phyloP scores from a whole-genome alignment of 2,888 invertebrate species.

The Apamea epomidion region DNA sequence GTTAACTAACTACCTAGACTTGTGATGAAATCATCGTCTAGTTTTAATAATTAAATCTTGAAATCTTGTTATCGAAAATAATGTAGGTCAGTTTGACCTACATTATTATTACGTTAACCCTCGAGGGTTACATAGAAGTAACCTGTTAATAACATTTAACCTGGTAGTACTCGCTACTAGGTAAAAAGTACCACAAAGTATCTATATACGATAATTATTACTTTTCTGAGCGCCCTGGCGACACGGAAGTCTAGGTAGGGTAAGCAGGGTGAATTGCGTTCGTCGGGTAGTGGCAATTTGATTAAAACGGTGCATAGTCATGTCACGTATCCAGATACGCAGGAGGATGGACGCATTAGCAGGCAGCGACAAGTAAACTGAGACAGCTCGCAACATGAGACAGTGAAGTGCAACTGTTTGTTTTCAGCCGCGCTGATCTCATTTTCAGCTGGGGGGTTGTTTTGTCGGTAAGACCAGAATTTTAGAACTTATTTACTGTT shows the following conservation, averaged over 20 bases:
- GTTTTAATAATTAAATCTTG: background rate
- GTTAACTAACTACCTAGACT: background rate
- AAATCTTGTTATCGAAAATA: background rate
- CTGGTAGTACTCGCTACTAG: background rate
- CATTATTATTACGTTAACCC: background rate
- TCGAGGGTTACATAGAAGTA: background rate
- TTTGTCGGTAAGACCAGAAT: background rate
- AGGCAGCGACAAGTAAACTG: background rate
- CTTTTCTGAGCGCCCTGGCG: background rate
- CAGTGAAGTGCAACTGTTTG: no score
- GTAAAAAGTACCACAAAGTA: background rate
- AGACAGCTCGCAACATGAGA: background rate
- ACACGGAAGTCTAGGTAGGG: background rate
- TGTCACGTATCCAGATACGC: background rate
- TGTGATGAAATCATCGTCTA: background rate
- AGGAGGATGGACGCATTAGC: background rate
- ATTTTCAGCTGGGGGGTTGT: background rate
- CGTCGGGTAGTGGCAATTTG: background rate
- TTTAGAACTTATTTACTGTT: background rate
- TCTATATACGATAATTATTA: background rate
- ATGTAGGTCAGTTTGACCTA: no score
- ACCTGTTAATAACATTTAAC: background rate
- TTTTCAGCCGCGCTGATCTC: background rate
- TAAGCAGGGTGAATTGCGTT: background rate
- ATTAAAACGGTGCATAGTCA: background rate